phyloP scores from a whole-genome alignment of 2,113 vertebrate genomes.

The Toxostoma redivivum region DNA sequence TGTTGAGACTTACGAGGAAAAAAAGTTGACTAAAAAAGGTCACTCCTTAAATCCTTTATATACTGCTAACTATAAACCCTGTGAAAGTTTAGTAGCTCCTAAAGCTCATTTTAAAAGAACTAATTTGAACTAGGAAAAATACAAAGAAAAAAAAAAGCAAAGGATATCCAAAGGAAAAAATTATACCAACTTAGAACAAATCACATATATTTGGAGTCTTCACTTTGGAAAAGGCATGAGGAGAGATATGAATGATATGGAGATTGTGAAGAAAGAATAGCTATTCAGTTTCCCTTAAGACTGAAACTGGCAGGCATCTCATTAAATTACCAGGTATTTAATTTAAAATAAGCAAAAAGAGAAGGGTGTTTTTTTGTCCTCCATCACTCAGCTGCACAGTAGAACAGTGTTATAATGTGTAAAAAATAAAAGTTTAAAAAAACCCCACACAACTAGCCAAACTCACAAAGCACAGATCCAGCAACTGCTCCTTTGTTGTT shows the following conservation, averaged over 20 bases:
- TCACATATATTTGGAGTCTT: not conserved
- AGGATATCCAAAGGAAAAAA: not conserved
- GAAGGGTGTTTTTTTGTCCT: rapidly evolving
- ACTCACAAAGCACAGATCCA: not conserved
- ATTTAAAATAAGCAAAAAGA: not conserved
- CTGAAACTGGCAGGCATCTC: not conserved
- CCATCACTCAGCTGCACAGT: not conserved
- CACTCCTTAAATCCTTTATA: not conserved
- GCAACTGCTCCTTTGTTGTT: not conserved
- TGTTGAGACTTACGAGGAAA: not conserved
- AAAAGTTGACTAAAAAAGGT: not conserved
- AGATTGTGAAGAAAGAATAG: not conserved
- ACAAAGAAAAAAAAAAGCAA: not conserved
- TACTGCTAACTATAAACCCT: not conserved
- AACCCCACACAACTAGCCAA: not conserved
- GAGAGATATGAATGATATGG: not conserved
- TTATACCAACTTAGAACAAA: not conserved
- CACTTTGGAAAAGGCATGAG: not conserved
- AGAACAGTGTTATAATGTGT: not conserved
- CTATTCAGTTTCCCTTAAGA: not conserved
- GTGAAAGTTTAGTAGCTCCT: not conserved
- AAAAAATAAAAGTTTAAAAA: not conserved
- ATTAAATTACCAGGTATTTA: not conserved
- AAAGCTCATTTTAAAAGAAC: not conserved
- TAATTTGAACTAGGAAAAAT: not conserved